Percentiles rank a stretch among this genome's conserved stretches.
Evolutionary conservation across 2,888 invertebrate genomes (phyloP).

Genomic region (Macrosoma leucophasiata): DNA sequence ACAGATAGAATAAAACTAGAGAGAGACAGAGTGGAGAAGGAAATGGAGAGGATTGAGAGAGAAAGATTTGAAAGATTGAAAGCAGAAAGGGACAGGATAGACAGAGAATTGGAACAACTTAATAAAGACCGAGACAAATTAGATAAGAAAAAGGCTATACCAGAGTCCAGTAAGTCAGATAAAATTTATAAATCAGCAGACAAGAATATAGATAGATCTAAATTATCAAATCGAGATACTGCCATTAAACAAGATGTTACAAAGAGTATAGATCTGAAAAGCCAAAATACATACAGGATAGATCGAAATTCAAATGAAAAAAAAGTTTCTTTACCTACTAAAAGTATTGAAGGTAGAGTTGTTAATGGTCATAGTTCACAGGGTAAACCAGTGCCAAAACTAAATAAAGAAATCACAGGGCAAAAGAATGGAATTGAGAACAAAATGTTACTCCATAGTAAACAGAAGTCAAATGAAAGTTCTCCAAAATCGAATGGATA

Average conservation of each 20-base stretch:
- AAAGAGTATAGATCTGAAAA: slow-evolving; percentile 64
- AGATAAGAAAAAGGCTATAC: slow-evolving; percentile 55
- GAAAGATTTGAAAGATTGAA: slow-evolving; percentile 56
- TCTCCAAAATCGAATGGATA: slow-evolving; percentile 35
- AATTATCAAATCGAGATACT: slow-evolving; percentile 39
- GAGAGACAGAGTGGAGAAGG: slow-evolving; percentile 38
- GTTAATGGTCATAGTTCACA: slow-evolving; percentile 48
- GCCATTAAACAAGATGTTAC: slow-evolving; percentile 36
- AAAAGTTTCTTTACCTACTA: slow-evolving; percentile 34
- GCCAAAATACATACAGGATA: slow-evolving; percentile 69
- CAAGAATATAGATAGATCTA: slow-evolving; percentile 43
- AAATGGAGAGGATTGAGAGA: slow-evolving; percentile 43
- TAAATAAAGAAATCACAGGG: slow-evolving; percentile 33
- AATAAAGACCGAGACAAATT: slow-evolving; percentile 55
- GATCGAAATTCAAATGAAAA: slow-evolving; percentile 58
- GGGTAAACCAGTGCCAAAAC: slow-evolving; percentile 48
- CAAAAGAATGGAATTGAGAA: slow-evolving; percentile 40
- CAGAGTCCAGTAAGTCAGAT: slow-evolving; percentile 43
- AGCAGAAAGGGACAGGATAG: slow-evolving; percentile 61
- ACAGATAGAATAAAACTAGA: slow-evolving; percentile 37
- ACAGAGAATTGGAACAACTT: slow-evolving; percentile 57
- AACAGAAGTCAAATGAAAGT: slow-evolving; percentile 25
- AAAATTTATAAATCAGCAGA: slow-evolving; percentile 35
- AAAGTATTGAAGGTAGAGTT: slow-evolving; percentile 38
- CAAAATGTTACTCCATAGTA: slow-evolving; percentile 26